Base-by-base conservation (phyloP, 37 sponge, comb jelly and placozoan genomes). In the Bolinopsis microptera region DNA sequence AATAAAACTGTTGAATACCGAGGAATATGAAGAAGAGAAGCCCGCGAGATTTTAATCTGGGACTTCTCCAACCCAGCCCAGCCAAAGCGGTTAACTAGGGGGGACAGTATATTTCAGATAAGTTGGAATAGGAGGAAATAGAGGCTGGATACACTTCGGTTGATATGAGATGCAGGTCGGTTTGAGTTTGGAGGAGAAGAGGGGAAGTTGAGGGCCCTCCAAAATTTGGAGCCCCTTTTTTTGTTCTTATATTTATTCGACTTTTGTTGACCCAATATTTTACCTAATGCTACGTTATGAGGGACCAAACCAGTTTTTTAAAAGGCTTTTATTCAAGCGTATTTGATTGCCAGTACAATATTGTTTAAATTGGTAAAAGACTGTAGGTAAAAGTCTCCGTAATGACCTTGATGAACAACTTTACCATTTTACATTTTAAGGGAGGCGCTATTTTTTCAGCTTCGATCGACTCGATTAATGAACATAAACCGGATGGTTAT, bases 211-310 rank as follows among this genome's bases (percentile, higher is more conserved):
- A 28, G 90, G 25, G 90, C 90, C 25, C 90, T 86, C n/a, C n/a
- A n/a, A 86, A 86, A 86, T 86, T 86, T 86, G 90, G 90, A 0
- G 90, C 90, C 2, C n/a, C n/a, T 86, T n/a, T 32, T 72, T 30
- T 67, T 13, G 18, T 67, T 67, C 13, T 67, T 67, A 18, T n/a
- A 67, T 13, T 67, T n/a, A n/a, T n/a, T n/a, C n/a, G n/a, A n/a
- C n/a, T n/a, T n/a, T n/a, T n/a, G n/a, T n/a, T n/a, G n/a, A n/a
- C n/a, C n/a, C n/a, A n/a, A n/a, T n/a, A n/a, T n/a, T n/a, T n/a
- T n/a, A n/a, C n/a, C n/a, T n/a, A n/a, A n/a, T n/a, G n/a, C n/a
- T n/a, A n/a, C n/a, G n/a, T n/a, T n/a, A n/a, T n/a, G n/a, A n/a
- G n/a, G n/a, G n/a, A n/a, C n/a, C n/a, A n/a, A n/a, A n/a, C n/a